These are phyloP conservation scores for Pedetes capensis DNA, from an alignment of 2,113 vertebrate genomes.

Conservation along the genomic window DNA sequence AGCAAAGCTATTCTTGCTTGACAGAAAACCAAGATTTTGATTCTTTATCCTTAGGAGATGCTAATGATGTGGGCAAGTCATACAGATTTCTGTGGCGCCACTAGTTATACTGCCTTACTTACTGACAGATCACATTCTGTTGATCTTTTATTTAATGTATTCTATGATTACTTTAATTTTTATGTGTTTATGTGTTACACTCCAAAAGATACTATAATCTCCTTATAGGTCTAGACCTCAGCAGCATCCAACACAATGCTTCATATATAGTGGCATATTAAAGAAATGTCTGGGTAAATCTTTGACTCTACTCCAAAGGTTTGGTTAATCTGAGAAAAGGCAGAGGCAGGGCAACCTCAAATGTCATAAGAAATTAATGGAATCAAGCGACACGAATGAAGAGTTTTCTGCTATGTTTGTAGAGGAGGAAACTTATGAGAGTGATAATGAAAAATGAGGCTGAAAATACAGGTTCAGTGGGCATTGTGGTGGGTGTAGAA, in stretches of 20 bases:
- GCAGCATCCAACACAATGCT: not conserved
- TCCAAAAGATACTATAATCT: not conserved
- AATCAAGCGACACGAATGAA: not conserved
- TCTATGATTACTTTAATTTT: slow-evolving; percentile 6
- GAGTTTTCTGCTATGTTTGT: not conserved
- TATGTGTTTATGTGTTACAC: not conserved
- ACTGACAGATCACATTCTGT: too few species aligned
- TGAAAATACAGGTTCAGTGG: not conserved
- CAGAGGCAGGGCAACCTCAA: not conserved
- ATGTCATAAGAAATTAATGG: not conserved
- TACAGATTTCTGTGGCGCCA: not conserved
- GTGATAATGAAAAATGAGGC: not conserved
- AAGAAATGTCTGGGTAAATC: not conserved
- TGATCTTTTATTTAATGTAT: slow-evolving; percentile 8
- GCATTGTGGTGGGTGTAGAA: not conserved
- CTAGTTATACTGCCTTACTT: not conserved
- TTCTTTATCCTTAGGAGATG: not conserved
- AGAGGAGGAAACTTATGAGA: not conserved
- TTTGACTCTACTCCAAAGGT: not conserved
- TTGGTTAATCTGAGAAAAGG: not conserved
- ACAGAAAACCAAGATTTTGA: not conserved
- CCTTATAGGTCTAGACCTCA: not conserved
- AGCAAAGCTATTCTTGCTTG: not conserved
- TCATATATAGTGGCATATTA: not conserved
- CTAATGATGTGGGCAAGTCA: not conserved